Evolutionary conservation across 2,797 vertebrate species (phyloP).

Genomic region (Cottoperca gobio): DNA sequence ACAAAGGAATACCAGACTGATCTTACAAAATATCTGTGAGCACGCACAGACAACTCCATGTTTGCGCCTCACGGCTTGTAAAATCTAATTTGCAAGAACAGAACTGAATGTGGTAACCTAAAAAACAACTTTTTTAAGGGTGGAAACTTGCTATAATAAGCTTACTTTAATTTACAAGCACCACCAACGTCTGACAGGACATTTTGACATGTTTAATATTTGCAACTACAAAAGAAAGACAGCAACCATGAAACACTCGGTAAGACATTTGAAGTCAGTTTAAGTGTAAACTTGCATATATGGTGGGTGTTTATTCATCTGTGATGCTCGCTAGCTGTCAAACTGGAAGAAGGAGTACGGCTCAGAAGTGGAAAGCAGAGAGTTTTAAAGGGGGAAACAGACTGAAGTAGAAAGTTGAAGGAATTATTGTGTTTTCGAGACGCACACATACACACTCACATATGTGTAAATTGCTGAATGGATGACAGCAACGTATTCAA

Average conservation of each 20-base stretch:
- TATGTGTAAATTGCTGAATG: conserved; percentile 69
- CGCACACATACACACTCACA: conserved; percentile 21
- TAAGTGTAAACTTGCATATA: conserved; percentile 44
- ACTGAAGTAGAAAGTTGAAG: conserved; percentile 56
- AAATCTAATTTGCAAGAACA: conserved; percentile 35
- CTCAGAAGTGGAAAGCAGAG: conserved; percentile 41
- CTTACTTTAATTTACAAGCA: conserved; percentile 45
- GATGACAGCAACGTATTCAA: conserved; percentile 71
- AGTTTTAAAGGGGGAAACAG: conserved; percentile 44
- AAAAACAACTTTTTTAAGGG: conserved; percentile 7
- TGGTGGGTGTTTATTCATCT: conserved; percentile 45
- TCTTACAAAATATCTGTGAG: conserved; percentile 25
- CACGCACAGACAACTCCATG: neutral
- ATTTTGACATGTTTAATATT: conserved; percentile 57
- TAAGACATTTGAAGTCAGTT: conserved; percentile 49
- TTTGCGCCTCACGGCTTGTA: conserved; percentile 16
- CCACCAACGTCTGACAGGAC: conserved; percentile 41
- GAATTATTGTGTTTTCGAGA: conserved; percentile 46
- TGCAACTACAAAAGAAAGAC: conserved; percentile 42
- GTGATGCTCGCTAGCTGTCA: conserved; percentile 59
- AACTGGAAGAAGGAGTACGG: conserved; percentile 38
- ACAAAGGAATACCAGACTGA: conserved; percentile 17
- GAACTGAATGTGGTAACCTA: conserved; percentile 9
- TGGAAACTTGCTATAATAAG: conserved; percentile 34
- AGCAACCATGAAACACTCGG: conserved; percentile 34